Evolutionary conservation across 2,888 invertebrate genomes (phyloP).

Genomic region (Nycteola revayana): DNA sequence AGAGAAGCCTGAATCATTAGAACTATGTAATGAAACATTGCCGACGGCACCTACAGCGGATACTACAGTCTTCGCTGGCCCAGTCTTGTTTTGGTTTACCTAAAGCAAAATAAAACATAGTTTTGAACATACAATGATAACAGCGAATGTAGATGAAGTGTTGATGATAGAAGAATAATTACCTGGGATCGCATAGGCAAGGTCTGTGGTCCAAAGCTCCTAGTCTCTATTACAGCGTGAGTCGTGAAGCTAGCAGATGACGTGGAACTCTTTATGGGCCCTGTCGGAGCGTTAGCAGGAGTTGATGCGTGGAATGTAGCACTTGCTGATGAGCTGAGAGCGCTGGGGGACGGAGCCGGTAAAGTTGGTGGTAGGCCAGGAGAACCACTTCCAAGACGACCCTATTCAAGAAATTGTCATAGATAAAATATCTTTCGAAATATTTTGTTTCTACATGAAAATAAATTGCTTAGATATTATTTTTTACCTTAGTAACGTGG

Average conservation of each 20-base stretch:
- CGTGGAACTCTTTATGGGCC: conserved; percentile 80
- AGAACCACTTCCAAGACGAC: conserved; percentile 71
- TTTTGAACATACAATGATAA: no score
- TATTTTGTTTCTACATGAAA: no score
- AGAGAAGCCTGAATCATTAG: conserved; percentile 95
- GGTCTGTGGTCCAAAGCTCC: conserved; percentile 76
- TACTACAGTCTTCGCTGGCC: conserved; percentile 72
- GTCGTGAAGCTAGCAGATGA: conserved; percentile 83
- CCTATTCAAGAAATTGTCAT: conserved; percentile 39
- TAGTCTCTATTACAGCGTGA: conserved; percentile 71
- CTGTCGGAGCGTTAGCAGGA: conserved; percentile 53
- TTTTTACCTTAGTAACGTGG: conserved; percentile 70
- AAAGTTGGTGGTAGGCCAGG: conserved; percentile 87
- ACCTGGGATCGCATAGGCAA: conserved; percentile 76
- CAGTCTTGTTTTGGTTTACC: conserved; percentile 71
- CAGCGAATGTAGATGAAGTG: no score
- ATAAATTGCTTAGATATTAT: not conserved
- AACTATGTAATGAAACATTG: conserved; percentile 92
- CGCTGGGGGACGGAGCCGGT: conserved; percentile 87
- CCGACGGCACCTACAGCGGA: conserved; percentile 81
- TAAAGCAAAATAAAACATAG: conserved; percentile 25
- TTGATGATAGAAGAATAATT: no score
- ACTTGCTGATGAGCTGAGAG: conserved; percentile 84
- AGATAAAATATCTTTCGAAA: no score
- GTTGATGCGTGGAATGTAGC: conserved; percentile 80